Percentiles rank a stretch among this genome's conserved stretches.
Conservation (phyloP, 2,797 vertebrate genomes). For the Lacerta viridis region DNA sequence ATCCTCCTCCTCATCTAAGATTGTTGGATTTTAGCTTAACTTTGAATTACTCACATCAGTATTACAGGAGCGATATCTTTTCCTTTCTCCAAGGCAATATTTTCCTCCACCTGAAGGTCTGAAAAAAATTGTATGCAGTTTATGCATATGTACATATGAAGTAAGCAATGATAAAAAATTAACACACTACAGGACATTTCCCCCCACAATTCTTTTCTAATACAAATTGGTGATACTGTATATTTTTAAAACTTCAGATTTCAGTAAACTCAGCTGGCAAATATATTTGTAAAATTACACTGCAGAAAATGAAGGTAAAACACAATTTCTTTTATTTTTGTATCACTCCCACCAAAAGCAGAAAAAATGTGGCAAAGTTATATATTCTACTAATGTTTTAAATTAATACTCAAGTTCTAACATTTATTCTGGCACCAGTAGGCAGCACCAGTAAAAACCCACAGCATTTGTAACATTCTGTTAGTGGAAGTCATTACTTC, state of each 20-base stretch:
- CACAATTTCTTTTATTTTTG: background rate
- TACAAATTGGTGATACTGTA: background rate
- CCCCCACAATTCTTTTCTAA: background rate
- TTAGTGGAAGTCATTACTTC: background rate
- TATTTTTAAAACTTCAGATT: constrained; percentile 22
- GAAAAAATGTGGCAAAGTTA: background rate
- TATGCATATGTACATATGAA: background rate
- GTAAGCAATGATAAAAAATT: background rate
- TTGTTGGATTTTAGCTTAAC: constrained; percentile 32
- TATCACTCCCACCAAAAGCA: constrained; percentile 5
- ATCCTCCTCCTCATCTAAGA: too few species aligned
- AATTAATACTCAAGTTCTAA: background rate
- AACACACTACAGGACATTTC: background rate
- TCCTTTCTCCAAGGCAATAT: constrained; percentile 98
- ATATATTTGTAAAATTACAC: background rate
- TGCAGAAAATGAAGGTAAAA: constrained; percentile 25
- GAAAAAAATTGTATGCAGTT: constrained; percentile 74
- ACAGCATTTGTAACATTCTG: background rate
- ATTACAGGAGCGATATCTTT: constrained; percentile 96
- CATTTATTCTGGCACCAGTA: background rate
- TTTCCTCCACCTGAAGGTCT: constrained; percentile 97
- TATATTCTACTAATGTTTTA: background rate
- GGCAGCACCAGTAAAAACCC: background rate
- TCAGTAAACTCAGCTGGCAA: constrained; percentile 8
- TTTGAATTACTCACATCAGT: constrained; percentile 91